phyloP scores from a whole-genome alignment of 2,113 vertebrate species.

The Pogona vitticeps region DNA sequence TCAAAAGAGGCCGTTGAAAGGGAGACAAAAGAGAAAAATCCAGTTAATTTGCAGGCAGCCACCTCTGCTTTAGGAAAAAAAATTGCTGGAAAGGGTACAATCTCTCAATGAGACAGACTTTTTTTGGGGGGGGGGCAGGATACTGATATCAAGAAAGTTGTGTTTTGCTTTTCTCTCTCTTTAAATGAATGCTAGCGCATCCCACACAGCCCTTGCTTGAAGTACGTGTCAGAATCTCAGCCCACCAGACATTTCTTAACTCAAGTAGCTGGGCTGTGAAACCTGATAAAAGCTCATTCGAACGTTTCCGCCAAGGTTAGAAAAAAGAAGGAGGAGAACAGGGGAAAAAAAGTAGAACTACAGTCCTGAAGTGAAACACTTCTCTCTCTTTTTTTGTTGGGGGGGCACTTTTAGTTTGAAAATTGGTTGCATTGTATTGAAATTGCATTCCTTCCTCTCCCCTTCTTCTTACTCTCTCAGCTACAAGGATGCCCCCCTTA shows the following conservation, averaged over 20 bases:
- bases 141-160: not conserved
- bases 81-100: too few species aligned
- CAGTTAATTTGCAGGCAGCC: accelerated
- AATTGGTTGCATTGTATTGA: not conserved
- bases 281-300: slow-evolving; percentile 39
- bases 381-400: not conserved
- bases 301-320: slow-evolving; percentile 23
- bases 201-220: not conserved
- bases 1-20: too few species aligned
- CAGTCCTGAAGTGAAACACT: too few species aligned
- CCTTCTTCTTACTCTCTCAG: not conserved
- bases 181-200: slow-evolving; percentile 8
- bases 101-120: accelerated
- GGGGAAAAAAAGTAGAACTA: too few species aligned
- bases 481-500: too few species aligned
- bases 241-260: slow-evolving; percentile 48
- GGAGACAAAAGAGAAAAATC: not conserved
- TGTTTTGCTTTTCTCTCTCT: slow-evolving; percentile 37
- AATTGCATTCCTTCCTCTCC: too few species aligned
- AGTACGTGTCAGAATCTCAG: slow-evolving; percentile 46
- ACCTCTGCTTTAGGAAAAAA: not conserved
- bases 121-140: too few species aligned
- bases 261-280: slow-evolving; percentile 54
- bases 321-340: not conserved
- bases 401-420: not conserved